These are phyloP conservation scores for Sebastes fasciatus DNA, from an alignment of 2,113 vertebrate genomes.

Conservation along the genomic window DNA sequence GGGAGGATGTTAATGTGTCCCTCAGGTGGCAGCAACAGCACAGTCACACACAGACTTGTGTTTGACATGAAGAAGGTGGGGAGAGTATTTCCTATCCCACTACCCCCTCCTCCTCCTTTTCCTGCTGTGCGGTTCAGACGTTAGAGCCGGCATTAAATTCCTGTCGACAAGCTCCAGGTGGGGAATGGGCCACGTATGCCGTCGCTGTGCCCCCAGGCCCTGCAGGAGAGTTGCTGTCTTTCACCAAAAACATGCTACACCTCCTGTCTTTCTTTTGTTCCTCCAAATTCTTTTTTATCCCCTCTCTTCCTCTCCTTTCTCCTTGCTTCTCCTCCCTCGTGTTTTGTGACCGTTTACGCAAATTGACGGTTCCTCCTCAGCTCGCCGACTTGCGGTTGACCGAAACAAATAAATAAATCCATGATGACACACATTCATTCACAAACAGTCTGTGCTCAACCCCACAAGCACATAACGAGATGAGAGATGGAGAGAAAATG, in stretches of 20 bases:
- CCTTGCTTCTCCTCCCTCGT: neutral
- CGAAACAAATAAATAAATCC: conserved; percentile 78
- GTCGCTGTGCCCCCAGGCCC: conserved; percentile 37
- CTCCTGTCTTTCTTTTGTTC: conserved; percentile 47
- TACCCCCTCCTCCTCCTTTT: conserved; percentile 51
- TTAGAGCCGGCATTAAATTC: conserved; percentile 68
- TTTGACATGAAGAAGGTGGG: conserved; percentile 69
- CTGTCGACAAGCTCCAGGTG: conserved; percentile 65
- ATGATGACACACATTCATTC: conserved; percentile 63
- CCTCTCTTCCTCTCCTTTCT: neutral
- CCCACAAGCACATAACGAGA: conserved; percentile 54
- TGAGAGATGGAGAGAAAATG: conserved; percentile 71
- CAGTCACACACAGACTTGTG: conserved; percentile 68
- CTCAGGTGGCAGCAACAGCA: conserved; percentile 72
- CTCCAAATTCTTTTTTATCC: neutral
- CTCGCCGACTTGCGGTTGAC: conserved; percentile 67
- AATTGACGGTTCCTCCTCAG: conserved; percentile 55
- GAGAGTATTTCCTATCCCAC: conserved; percentile 71
- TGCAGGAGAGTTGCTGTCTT: conserved; percentile 34
- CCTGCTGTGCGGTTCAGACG: conserved; percentile 66
- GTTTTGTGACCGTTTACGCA: conserved; percentile 59
- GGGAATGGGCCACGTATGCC: conserved; percentile 43
- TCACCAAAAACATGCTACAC: conserved; percentile 26
- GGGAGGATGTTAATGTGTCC: conserved; percentile 69
- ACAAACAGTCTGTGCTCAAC: conserved; percentile 38